A percentile compares a stretch with the other conserved stretches of the same genome.
Conservation (phyloP, 2,888 invertebrate species). For the Melanchra persicariae region DNA sequence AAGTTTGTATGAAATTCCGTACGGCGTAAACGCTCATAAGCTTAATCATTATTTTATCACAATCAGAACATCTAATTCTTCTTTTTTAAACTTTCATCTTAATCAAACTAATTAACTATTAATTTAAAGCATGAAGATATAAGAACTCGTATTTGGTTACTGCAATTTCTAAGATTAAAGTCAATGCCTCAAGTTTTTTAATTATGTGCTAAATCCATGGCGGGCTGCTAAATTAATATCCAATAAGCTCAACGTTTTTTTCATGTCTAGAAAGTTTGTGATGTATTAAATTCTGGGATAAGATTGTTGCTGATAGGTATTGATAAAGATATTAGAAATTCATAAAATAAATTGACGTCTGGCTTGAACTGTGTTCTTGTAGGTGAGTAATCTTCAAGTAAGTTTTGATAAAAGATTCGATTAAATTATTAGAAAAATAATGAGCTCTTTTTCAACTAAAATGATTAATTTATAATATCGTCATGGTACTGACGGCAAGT, state of each 20-base stretch:
- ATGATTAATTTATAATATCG: not conserved
- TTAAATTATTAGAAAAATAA: not conserved
- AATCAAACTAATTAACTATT: constrained; percentile 40
- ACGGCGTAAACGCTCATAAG: no score
- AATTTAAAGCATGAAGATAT: constrained; percentile 11
- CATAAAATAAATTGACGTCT: constrained; percentile 25
- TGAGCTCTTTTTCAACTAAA: not conserved
- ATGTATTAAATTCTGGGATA: constrained; percentile 47
- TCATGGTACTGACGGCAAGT: no score
- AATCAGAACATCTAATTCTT: constrained; percentile 2
- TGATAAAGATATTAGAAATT: constrained; percentile 32
- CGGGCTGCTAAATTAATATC: constrained; percentile 56
- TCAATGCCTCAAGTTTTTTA: constrained; percentile 67
- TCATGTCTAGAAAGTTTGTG: constrained; percentile 68
- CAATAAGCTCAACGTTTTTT: constrained; percentile 67
- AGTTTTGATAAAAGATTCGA: not conserved
- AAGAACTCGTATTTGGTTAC: constrained; percentile 44
- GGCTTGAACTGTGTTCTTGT: not conserved
- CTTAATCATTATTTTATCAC: not conserved
- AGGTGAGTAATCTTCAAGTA: not conserved
- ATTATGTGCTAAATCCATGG: constrained; percentile 64
- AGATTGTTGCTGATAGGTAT: constrained; percentile 36
- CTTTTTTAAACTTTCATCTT: constrained; percentile 26
- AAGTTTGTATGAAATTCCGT: no score
- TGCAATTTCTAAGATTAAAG: constrained; percentile 56